Base-by-base conservation (phyloP, 2,113 vertebrate species). In the Pterocles gutturalis region DNA sequence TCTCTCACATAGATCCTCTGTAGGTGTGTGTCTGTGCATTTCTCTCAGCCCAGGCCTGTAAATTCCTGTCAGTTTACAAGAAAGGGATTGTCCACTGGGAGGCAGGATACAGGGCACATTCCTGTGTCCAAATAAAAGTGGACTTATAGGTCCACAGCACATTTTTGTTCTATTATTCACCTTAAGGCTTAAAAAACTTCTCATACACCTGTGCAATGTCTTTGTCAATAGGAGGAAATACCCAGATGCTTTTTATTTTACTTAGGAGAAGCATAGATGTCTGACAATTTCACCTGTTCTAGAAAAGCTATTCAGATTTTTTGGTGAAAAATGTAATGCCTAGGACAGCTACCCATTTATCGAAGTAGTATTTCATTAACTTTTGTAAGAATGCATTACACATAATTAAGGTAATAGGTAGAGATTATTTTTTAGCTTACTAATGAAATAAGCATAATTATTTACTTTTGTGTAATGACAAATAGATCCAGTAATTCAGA, bases 31-130 rank as follows among this genome's bases (percentile, higher is more conserved):
- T 18, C 34, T 64, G 48, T 45, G 34, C 34, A 43, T 24, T 86
- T 87, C 28, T 81, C n/a, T 84, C 60, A 83, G 55, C 19, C 18
- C 54, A 86, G 51, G 2, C 28, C 70, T 85, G 70, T 96, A 94
- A 89, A 97, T 92, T 87, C 91, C 73, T 76, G 21, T 29, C 76
- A 91, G 46, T 65, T 87, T 76, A 93, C 53, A 84, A 83, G 88
- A 36, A 92, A 76, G 29, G 66, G 73, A 46, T n/a, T 78, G 43
- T 57, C 62, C 76, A 75, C 7, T 49, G 34, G 49, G 11, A 87
- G 61, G 46, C 28, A 92, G 70, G 71, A 88, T 96, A 49, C 58
- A 77, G 31, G 41, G 25, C 58, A 87, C 81, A 91, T 95, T 89
- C 81, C 31, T 89, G 16, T 2, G 1, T 53, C 38, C 81, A 84